phyloP scores from a whole-genome alignment of 1,140 invertebrate genomes.

The Marisa cornuarietis region DNA sequence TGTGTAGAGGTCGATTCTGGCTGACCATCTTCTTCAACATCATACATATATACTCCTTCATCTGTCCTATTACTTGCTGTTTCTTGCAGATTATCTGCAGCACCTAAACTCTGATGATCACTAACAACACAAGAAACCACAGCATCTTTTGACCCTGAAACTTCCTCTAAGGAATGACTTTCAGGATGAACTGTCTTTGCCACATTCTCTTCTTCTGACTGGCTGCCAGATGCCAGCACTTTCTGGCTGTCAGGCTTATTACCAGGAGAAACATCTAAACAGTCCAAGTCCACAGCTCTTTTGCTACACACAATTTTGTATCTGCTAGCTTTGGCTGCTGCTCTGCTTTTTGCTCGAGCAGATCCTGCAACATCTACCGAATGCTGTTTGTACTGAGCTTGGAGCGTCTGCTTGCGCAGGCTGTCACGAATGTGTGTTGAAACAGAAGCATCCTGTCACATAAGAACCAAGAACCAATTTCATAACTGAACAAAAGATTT shows the following conservation, averaged over 20 bases:
- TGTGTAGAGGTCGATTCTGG: no score
- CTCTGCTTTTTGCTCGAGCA: constrained; percentile 34
- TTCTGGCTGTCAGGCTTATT: not conserved
- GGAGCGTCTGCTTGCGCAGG: constrained; percentile 55
- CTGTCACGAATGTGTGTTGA: constrained; percentile 53
- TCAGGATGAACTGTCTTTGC: no score
- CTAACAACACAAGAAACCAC: no score
- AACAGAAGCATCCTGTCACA: constrained; percentile 47
- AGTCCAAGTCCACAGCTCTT: constrained; percentile 41
- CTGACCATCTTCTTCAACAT: no score
- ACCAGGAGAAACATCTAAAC: constrained; percentile 31
- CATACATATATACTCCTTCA: no score
- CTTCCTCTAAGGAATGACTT: no score
- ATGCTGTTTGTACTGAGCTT: constrained; percentile 54
- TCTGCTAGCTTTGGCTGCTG: constrained; percentile 35
- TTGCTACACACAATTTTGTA: constrained; percentile 48
- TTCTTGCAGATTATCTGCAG: no score
- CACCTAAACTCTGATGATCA: no score
- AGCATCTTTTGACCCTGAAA: no score
- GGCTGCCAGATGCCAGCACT: no score
- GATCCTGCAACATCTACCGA: constrained; percentile 13
- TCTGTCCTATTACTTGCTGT: no score
- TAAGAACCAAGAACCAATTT: not conserved
- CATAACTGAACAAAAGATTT: not conserved
- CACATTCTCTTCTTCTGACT: no score